phyloP scores from a whole-genome alignment of 1,140 invertebrate species.

The Chrysomallon squamiferum region DNA sequence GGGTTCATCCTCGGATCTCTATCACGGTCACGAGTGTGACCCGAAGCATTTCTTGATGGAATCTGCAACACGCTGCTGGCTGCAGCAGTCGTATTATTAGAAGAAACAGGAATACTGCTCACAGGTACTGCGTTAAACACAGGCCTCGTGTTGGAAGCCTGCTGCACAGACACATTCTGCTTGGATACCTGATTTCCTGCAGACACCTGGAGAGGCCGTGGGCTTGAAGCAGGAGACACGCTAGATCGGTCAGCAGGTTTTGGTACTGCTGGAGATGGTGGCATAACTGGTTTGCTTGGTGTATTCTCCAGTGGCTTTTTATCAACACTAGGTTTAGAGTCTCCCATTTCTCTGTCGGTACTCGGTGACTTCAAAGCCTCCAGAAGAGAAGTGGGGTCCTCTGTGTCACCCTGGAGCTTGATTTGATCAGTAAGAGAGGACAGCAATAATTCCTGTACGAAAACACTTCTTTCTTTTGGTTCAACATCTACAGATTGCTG shows the following conservation, averaged over 20 bases:
- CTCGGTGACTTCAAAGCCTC: conserved; percentile 24
- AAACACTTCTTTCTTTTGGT: conserved; percentile 72
- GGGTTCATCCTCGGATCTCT: conserved; percentile 30
- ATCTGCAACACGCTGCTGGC: background rate
- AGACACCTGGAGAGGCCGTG: background rate
- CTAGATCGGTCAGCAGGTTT: background rate
- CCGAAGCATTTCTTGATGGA: conserved; percentile 9
- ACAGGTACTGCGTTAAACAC: conserved; percentile 11
- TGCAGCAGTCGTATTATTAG: conserved; percentile 1
- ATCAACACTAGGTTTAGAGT: conserved; percentile 10
- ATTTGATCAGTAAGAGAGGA: conserved; percentile 68
- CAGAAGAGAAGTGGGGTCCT: conserved; percentile 27
- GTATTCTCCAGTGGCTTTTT: conserved; percentile 16
- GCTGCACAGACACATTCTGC: background rate
- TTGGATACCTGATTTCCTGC: background rate
- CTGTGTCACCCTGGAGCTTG: conserved; percentile 29
- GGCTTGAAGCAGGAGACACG: background rate
- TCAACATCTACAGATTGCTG: conserved; percentile 69
- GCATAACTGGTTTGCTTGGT: conserved; percentile 15
- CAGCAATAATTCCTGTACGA: conserved; percentile 74
- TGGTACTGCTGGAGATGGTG: background rate
- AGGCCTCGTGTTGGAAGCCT: background rate
- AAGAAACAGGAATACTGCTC: conserved; percentile 1
- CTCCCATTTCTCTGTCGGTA: conserved; percentile 18
- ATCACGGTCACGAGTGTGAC: conserved; percentile 16